phyloP scores from a whole-genome alignment of 2,888 invertebrate species.

The Hydraecia micacea region DNA sequence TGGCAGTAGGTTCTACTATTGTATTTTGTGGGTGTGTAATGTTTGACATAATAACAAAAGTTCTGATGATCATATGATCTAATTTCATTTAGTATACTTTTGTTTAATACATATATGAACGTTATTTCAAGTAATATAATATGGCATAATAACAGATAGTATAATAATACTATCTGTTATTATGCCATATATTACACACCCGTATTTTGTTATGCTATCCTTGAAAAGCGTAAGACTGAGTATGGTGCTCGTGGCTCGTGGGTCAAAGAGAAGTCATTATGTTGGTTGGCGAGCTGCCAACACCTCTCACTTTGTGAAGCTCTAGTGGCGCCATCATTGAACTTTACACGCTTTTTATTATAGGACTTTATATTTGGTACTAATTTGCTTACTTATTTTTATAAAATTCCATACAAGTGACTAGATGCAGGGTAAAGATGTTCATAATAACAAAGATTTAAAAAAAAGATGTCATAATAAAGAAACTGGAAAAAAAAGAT shows the following conservation, averaged over 20 bases:
- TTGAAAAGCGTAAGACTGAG: constrained; percentile 13
- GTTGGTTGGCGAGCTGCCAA: constrained; percentile 57
- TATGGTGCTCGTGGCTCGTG: not conserved
- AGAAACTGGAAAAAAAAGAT: no score
- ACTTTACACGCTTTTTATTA: constrained; percentile 20
- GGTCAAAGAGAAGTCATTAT: constrained; percentile 50
- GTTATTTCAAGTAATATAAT: no score
- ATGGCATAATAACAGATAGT: no score
- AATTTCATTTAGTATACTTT: no score
- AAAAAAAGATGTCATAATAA: not conserved
- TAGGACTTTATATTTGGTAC: not conserved
- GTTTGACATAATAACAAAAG: no score
- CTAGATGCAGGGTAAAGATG: not conserved
- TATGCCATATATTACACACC: no score
- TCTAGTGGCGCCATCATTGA: constrained; percentile 25
- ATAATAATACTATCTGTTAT: no score
- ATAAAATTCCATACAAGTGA: not conserved
- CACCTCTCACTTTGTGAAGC: constrained; percentile 21
- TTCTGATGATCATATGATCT: no score
- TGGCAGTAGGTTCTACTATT: not conserved
- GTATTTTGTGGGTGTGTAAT: no score
- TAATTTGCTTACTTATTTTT: not conserved
- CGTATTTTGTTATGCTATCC: constrained; percentile 1
- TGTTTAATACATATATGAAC: no score
- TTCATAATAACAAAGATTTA: not conserved